These are phyloP conservation scores for Periplaneta americana DNA, from an alignment of 1,140 invertebrate species.

Conservation along the genomic window DNA sequence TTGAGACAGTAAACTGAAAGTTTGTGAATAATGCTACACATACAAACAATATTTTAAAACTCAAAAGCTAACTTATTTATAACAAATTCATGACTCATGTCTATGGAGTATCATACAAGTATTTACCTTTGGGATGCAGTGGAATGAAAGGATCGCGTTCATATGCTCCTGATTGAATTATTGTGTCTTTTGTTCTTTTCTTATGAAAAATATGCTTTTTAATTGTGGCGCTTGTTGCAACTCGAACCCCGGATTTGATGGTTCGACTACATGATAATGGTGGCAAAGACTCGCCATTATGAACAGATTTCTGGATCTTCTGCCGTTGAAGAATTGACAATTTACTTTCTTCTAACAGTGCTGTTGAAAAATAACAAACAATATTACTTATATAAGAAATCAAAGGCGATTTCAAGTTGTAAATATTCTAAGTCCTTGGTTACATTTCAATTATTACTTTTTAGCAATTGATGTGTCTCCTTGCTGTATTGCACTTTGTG, in stretches of 20 bases:
- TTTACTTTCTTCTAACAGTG: constrained; percentile 43
- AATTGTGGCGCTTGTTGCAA: not conserved
- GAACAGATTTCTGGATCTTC: constrained; percentile 33
- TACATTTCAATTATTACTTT: constrained; percentile 29
- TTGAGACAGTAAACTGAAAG: no score
- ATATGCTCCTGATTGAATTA: constrained; percentile 33
- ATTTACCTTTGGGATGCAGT: constrained; percentile 17
- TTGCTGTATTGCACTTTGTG: constrained; percentile 38
- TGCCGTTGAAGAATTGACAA: constrained; percentile 40
- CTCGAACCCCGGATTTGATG: constrained; percentile 3
- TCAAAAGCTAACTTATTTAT: no score
- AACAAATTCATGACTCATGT: no score
- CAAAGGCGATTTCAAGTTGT: not conserved
- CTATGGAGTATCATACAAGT: no score
- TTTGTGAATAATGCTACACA: no score
- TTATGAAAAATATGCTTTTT: constrained; percentile 24
- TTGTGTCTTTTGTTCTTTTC: constrained; percentile 26
- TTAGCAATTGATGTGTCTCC: constrained; percentile 37
- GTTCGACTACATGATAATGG: constrained; percentile 19
- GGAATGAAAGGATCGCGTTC: constrained; percentile 37
- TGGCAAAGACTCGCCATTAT: constrained; percentile 37
- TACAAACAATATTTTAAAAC: no score
- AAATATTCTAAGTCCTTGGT: not conserved
- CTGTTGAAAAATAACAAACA: constrained; percentile 26
- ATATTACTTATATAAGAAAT: not conserved